These are phyloP conservation scores for Chelonus formosanus DNA, from an alignment of 2,888 invertebrate genomes.

Conservation along the genomic window DNA sequence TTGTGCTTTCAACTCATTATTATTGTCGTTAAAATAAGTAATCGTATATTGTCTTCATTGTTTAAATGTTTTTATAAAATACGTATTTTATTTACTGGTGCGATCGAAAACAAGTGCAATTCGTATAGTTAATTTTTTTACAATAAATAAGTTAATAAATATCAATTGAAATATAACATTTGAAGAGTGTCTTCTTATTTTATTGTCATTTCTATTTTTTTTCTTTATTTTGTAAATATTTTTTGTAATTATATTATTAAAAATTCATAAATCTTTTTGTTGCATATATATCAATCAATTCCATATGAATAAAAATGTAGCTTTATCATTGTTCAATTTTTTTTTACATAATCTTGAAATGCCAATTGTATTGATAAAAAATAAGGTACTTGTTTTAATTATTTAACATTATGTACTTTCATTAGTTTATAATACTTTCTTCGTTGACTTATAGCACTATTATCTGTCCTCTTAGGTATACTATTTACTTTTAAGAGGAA, in stretches of 20 bases:
- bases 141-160: not conserved
- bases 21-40: slow-evolving; percentile 15
- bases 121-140: slow-evolving; percentile 7
- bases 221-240: no score
- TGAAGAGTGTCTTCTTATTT: no score
- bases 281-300: not conserved
- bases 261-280: no score
- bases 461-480: slow-evolving; percentile 41
- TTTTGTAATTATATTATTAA: no score
- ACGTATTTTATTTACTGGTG: slow-evolving; percentile 27
- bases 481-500: slow-evolving; percentile 26
- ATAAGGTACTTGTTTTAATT: slow-evolving; percentile 12
- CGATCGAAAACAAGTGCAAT: slow-evolving; percentile 44
- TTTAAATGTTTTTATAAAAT: slow-evolving; percentile 3
- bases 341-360: no score
- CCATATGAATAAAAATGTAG: slow-evolving; percentile 23
- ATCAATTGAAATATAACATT: no score
- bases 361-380: no score
- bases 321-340: slow-evolving; percentile 15
- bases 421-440: slow-evolving; percentile 38
- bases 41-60: slow-evolving; percentile 10
- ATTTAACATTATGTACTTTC: slow-evolving; percentile 39
- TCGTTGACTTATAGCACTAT: slow-evolving; percentile 38
- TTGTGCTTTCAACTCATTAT: slow-evolving; percentile 41
- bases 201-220: no score